Conservation (phyloP, 2,888 invertebrate species). For the Clivina fossor region DNA sequence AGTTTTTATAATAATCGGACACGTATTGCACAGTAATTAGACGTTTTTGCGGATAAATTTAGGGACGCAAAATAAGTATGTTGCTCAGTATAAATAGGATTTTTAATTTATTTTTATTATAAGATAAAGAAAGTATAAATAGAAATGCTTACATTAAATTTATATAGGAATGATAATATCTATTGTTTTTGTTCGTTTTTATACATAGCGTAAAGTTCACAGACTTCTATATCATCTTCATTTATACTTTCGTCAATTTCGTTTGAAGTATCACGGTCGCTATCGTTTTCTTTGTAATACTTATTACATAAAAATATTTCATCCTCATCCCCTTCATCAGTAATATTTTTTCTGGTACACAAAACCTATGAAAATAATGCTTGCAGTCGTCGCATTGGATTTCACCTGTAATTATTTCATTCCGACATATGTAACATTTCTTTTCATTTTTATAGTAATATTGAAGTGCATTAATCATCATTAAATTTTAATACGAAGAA, state of each 20-base stretch:
- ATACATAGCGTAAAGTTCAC: too few relatives aligned
- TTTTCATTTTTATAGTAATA: too few relatives aligned
- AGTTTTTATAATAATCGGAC: slow-evolving; percentile 1
- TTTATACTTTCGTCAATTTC: too few relatives aligned
- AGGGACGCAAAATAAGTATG: too few relatives aligned
- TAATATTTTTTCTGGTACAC: slow-evolving; percentile 8
- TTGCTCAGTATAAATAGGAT: too few relatives aligned
- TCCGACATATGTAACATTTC: slow-evolving; percentile 2
- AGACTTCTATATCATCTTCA: too few relatives aligned
- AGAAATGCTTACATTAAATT: too few relatives aligned
- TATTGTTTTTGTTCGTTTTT: too few relatives aligned
- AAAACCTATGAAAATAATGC: slow-evolving; percentile 5
- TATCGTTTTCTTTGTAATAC: slow-evolving; percentile 6
- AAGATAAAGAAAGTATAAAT: too few relatives aligned
- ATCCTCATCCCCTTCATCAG: slow-evolving; percentile 11
- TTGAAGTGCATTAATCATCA: slow-evolving; percentile 5
- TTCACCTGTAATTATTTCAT: neutral
- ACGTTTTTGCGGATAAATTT: neutral
- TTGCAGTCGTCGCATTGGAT: slow-evolving; percentile 7
- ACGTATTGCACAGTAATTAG: neutral
- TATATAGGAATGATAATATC: too few relatives aligned
- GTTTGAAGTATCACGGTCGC: neutral
- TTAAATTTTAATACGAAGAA: too few relatives aligned
- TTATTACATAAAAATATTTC: slow-evolving; percentile 7
- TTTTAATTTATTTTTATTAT: too few relatives aligned